Conservation (phyloP, 1,140 invertebrate genomes). For the Laupala kohalensis region DNA sequence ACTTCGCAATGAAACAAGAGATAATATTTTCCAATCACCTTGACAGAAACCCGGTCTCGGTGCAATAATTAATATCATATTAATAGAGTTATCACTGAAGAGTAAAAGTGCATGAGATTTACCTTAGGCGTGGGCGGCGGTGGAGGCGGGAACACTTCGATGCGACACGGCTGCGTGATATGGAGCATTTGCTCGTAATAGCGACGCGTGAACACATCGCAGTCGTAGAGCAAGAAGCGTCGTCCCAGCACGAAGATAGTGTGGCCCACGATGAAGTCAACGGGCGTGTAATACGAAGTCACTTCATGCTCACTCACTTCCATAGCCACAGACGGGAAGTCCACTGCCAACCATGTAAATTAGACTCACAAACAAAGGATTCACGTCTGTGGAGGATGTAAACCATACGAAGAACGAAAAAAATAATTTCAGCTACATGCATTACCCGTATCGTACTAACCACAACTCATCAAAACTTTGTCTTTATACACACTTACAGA, state of each 20-base stretch:
- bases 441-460: no score
- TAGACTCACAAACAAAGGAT: not conserved
- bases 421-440: no score
- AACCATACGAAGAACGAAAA: not conserved
- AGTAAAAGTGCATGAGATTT: no score
- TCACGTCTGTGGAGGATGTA: not conserved
- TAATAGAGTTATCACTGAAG: no score
- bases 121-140: not conserved
- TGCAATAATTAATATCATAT: no score
- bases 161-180: constrained; percentile 5
- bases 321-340: constrained; percentile 40
- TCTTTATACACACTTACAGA: not conserved
- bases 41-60: no score
- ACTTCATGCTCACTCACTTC: constrained; percentile 55
- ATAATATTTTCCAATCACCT: no score
- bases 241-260: constrained; percentile 20
- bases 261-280: constrained; percentile 49
- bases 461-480: not conserved
- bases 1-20: no score
- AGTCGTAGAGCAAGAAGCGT: constrained; percentile 59
- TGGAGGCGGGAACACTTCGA: constrained; percentile 7
- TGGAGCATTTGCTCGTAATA: constrained; percentile 39
- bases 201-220: constrained; percentile 63
- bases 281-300: constrained; percentile 56
- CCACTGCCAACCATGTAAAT: constrained; percentile 18